These are phyloP conservation scores for Lagorchestes hirsutus DNA, from an alignment of 2,797 vertebrate species.

Conservation along the genomic window DNA sequence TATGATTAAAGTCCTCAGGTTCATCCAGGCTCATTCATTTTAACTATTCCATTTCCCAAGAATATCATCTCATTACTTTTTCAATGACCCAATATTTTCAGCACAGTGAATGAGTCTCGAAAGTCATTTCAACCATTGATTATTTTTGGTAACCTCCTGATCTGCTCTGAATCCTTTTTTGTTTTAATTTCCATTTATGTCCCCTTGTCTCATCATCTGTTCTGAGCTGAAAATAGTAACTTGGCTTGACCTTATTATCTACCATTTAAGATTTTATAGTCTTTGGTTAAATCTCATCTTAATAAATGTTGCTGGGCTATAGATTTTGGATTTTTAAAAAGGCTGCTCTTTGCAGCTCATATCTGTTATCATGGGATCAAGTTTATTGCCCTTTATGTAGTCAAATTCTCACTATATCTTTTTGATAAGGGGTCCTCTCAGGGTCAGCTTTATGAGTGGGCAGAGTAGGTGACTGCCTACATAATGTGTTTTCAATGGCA, in stretches of 20 bases:
- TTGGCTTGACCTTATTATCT: conserved; percentile 79
- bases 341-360: conserved; percentile 33
- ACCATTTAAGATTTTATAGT: conserved; percentile 80
- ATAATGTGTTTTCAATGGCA: conserved; percentile 9
- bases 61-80: conserved; percentile 83
- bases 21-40: conserved; percentile 75
- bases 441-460: conserved; percentile 24
- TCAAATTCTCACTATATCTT: conserved; percentile 64
- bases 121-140: conserved; percentile 81
- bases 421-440: conserved; percentile 56
- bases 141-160: conserved; percentile 81
- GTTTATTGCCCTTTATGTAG: conserved; percentile 29
- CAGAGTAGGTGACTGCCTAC: conserved; percentile 20
- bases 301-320: conserved; percentile 68
- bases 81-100: conserved; percentile 81
- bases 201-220: conserved; percentile 75
- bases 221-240: conserved; percentile 78
- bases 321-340: conserved; percentile 51
- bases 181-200: conserved; percentile 79
- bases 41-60: conserved; percentile 81
- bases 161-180: conserved; percentile 75
- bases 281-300: conserved; percentile 80
- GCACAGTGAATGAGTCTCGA: conserved; percentile 74
- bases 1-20: conserved; percentile 74
- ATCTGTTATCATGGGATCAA: conserved; percentile 50